These are phyloP conservation scores for Magallana gigas DNA, from an alignment of 1,140 invertebrate genomes.

Conservation along the genomic window DNA sequence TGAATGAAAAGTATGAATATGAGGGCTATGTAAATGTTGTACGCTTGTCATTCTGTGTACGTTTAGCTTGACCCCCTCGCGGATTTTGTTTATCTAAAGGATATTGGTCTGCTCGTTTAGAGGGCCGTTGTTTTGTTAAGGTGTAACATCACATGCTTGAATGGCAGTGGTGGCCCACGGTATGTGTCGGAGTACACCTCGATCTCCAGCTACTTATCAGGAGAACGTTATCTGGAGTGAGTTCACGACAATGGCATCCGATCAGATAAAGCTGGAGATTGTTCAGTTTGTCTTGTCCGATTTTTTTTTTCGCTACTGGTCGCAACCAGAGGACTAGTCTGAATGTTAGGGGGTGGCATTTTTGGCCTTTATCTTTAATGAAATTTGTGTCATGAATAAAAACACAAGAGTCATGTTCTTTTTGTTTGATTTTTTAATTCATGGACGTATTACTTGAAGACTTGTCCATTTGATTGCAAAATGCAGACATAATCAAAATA, in stretches of 20 bases:
- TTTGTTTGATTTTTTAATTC: too few relatives aligned
- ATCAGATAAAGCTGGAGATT: slow-evolving; percentile 4
- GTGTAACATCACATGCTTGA: slow-evolving; percentile 32
- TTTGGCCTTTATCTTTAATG: too few relatives aligned
- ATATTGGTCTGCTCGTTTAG: slow-evolving; percentile 27
- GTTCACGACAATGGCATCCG: slow-evolving; percentile 14
- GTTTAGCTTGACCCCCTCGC: slow-evolving; percentile 23
- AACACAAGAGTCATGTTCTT: too few relatives aligned
- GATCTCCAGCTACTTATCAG: background rate
- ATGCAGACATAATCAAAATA: too few relatives aligned
- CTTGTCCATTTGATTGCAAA: too few relatives aligned
- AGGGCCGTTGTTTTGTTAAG: slow-evolving; percentile 12
- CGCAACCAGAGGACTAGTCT: background rate
- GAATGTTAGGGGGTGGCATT: background rate
- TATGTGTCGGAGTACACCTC: background rate
- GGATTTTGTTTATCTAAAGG: slow-evolving; percentile 38
- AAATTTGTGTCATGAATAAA: too few relatives aligned
- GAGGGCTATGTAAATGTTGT: background rate
- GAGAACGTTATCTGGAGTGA: background rate
- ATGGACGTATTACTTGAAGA: too few relatives aligned
- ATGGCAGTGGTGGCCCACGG: background rate
- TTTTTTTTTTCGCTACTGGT: background rate
- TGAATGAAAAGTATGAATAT: slow-evolving; percentile 31
- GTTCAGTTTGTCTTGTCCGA: background rate
- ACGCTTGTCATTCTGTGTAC: slow-evolving; percentile 32